These are phyloP conservation scores for Odontocolon sp. DNA, from an alignment of 2,888 invertebrate genomes.

Conservation along the genomic window DNA sequence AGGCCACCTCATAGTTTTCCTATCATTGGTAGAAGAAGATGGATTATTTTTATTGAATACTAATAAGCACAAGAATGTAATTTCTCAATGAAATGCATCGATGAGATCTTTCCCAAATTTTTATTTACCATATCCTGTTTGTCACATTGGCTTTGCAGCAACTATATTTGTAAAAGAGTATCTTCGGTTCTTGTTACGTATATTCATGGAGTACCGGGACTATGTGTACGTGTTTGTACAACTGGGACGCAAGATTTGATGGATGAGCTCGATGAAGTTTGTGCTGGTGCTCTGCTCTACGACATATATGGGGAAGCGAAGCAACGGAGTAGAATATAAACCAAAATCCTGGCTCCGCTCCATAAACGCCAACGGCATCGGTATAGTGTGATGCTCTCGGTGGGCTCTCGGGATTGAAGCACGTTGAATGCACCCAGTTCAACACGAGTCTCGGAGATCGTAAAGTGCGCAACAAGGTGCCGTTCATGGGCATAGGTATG, in stretches of 20 bases:
- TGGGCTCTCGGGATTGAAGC: constrained; percentile 25
- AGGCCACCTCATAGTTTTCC: too few relatives aligned
- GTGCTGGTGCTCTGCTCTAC: constrained; percentile 41
- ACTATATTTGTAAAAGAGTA: constrained; percentile 22
- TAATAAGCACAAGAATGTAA: background rate
- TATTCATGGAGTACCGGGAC: too few relatives aligned
- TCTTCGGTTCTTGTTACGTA: too few relatives aligned
- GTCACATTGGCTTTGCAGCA: background rate
- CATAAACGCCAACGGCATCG: constrained; percentile 43
- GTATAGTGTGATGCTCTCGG: constrained; percentile 15
- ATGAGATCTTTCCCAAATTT: background rate
- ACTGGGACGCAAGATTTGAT: constrained; percentile 56
- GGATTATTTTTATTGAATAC: too few relatives aligned
- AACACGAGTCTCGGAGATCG: constrained; percentile 12
- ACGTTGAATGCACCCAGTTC: constrained; percentile 22
- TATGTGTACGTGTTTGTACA: constrained; percentile 27
- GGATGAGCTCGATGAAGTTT: constrained; percentile 67
- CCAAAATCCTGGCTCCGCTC: constrained; percentile 55
- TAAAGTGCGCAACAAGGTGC: constrained; percentile 55
- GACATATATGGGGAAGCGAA: constrained; percentile 6
- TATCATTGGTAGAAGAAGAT: too few relatives aligned
- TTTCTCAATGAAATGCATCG: background rate
- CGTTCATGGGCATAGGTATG: constrained; percentile 12
- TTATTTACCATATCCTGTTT: constrained; percentile 19
- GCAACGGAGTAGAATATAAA: constrained; percentile 40